Evolutionary conservation across 1,140 invertebrate genomes (phyloP).

Genomic region (Megalonaias nervosa): DNA sequence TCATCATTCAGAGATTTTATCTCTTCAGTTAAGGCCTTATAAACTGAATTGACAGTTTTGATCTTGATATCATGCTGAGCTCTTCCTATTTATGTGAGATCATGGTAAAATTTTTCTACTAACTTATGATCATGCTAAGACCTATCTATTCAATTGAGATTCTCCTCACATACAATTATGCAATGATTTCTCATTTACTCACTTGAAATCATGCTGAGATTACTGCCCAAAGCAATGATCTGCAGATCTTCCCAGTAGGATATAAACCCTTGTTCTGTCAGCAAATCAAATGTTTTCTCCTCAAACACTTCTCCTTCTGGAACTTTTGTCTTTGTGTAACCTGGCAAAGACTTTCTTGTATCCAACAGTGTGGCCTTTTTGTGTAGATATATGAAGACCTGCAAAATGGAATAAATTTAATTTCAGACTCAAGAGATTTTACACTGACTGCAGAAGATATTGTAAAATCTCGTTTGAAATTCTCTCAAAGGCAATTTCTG

Average conservation of each 20-base stretch:
- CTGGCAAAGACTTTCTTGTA: conserved; percentile 77
- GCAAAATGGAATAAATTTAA: conserved; percentile 7
- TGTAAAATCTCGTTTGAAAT: too few relatives aligned
- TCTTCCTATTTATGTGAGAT: too few relatives aligned
- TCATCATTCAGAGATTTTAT: too few relatives aligned
- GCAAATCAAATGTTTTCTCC: conserved; percentile 75
- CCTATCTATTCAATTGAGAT: too few relatives aligned
- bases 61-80: too few relatives aligned
- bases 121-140: too few relatives aligned
- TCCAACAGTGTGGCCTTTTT: conserved; percentile 77
- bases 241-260: conserved; percentile 83
- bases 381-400: conserved; percentile 81
- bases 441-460: too few relatives aligned
- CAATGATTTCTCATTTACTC: conserved; percentile 63
- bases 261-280: conserved; percentile 74
- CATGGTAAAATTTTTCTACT: too few relatives aligned
- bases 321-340: conserved; percentile 77
- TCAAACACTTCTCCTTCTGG: conserved; percentile 73
- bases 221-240: conserved; percentile 79
- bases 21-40: too few relatives aligned
- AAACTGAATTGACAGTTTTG: too few relatives aligned
- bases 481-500: too few relatives aligned
- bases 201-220: conserved; percentile 73
- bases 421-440: too few relatives aligned
- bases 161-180: conserved; percentile 14